Percentiles rank a stretch among this genome's conserved stretches.
phyloP scores from a whole-genome alignment of 1,140 invertebrate species.

The Campoletis sonorensis region DNA sequence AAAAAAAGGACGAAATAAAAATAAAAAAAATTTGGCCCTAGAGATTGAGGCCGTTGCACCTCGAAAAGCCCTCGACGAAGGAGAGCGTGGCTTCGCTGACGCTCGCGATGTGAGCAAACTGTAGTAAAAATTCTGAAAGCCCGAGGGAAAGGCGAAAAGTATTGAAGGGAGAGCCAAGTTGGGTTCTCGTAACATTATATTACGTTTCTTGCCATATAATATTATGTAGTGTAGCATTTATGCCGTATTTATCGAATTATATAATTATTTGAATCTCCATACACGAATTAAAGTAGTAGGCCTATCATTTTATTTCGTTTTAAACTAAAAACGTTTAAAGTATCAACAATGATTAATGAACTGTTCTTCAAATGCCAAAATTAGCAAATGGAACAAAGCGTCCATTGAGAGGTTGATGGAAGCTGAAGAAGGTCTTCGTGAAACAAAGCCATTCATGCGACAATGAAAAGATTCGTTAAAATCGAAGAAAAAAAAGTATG shows the following conservation, averaged over 20 bases:
- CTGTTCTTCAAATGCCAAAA: background rate
- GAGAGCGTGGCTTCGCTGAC: conserved; percentile 39
- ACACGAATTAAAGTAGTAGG: too few species aligned
- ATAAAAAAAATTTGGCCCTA: conserved; percentile 52
- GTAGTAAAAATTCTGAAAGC: conserved; percentile 35
- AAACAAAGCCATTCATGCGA: conserved; percentile 10
- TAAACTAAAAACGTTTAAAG: too few species aligned
- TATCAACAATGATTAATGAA: too few species aligned
- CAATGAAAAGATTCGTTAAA: conserved; percentile 4
- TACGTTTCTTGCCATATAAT: conserved; percentile 7
- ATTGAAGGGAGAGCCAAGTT: background rate
- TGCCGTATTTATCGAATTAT: conserved; percentile 23
- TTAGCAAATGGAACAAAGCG: background rate
- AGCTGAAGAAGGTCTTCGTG: background rate
- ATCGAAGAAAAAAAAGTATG: background rate
- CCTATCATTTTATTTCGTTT: too few species aligned
- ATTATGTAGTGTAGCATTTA: background rate
- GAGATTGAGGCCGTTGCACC: conserved; percentile 57
- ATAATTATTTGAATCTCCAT: conserved; percentile 18
- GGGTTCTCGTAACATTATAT: conserved; percentile 24
- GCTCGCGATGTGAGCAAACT: conserved; percentile 39
- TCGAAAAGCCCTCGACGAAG: conserved; percentile 52
- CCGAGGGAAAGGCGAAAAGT: conserved; percentile 1
- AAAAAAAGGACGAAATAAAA: conserved; percentile 36
- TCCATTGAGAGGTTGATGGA: conserved; percentile 3